Percentiles rank a stretch among this genome's conserved stretches.
These are phyloP conservation scores for Clepsis dumicolana DNA, from an alignment of 2,888 invertebrate species.

Conservation along the genomic window DNA sequence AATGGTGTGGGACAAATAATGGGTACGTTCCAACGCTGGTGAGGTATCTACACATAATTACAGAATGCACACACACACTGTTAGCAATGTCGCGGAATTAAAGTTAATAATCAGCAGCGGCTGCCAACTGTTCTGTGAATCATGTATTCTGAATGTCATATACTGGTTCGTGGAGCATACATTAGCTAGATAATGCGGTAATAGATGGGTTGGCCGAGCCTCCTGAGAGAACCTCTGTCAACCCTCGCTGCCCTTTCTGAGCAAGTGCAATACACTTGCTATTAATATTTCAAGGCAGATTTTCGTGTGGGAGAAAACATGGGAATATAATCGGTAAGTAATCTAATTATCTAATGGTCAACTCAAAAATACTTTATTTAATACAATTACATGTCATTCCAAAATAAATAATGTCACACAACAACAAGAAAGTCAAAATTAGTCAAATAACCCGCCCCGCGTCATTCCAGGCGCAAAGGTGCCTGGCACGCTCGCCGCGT, in stretches of 20 bases:
- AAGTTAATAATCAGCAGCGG: not conserved
- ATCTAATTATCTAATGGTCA: not conserved
- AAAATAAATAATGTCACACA: too few species aligned
- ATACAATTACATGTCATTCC: too few species aligned
- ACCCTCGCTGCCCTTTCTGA: not conserved
- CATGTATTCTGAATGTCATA: not conserved
- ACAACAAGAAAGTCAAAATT: too few species aligned
- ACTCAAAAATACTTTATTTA: not conserved
- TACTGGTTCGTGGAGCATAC: not conserved
- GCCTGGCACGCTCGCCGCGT: too few species aligned
- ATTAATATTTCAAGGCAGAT: conserved; percentile 20
- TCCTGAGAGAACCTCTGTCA: conserved; percentile 22
- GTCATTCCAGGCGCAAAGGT: too few species aligned
- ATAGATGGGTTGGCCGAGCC: conserved; percentile 7
- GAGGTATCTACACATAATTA: not conserved
- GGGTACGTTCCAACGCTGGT: conserved; percentile 14
- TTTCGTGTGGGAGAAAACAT: not conserved
- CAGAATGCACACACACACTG: not conserved
- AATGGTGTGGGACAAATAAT: conserved; percentile 54
- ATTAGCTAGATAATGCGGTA: conserved; percentile 11
- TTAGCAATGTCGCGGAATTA: not conserved
- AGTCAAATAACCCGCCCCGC: too few species aligned
- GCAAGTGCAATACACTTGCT: not conserved
- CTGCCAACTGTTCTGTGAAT: not conserved
- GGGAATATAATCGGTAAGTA: not conserved